These are phyloP conservation scores for Oreortyx pictus DNA, from an alignment of 2,797 vertebrate genomes.

Conservation along the genomic window DNA sequence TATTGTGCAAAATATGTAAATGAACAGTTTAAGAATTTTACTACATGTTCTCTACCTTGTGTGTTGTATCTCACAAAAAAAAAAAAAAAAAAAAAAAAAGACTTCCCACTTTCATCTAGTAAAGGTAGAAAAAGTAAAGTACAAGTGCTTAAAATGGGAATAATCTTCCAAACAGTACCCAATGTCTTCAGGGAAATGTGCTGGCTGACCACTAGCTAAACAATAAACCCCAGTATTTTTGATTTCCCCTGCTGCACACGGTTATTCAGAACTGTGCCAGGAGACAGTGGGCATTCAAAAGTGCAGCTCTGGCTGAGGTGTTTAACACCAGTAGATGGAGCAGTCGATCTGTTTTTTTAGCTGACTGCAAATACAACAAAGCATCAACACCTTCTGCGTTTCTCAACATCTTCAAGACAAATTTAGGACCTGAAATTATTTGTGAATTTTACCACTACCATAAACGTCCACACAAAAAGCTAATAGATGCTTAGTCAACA, in stretches of 20 bases:
- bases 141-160: background rate
- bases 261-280: background rate
- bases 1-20: background rate
- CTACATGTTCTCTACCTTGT: background rate
- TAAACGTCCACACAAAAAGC: background rate
- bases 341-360: background rate
- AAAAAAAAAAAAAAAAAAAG: background rate
- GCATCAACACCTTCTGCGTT: background rate
- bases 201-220: background rate
- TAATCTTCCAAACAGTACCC: background rate
- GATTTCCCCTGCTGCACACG: background rate
- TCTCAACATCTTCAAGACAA: background rate
- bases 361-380: background rate
- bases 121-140: fast-evolving
- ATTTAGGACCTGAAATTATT: background rate
- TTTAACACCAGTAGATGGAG: conserved; percentile 66
- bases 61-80: background rate
- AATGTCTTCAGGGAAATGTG: background rate
- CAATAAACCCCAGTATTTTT: background rate
- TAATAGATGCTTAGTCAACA: background rate
- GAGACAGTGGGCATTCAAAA: fast-evolving
- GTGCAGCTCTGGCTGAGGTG: too few relatives aligned
- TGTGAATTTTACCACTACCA: background rate
- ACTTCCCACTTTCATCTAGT: background rate
- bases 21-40: background rate